Evolutionary conservation across 2,113 vertebrate genomes (phyloP), one percentile per base, ranked within the genome.

Genomic region (Ramphastos sulfuratus): DNA sequence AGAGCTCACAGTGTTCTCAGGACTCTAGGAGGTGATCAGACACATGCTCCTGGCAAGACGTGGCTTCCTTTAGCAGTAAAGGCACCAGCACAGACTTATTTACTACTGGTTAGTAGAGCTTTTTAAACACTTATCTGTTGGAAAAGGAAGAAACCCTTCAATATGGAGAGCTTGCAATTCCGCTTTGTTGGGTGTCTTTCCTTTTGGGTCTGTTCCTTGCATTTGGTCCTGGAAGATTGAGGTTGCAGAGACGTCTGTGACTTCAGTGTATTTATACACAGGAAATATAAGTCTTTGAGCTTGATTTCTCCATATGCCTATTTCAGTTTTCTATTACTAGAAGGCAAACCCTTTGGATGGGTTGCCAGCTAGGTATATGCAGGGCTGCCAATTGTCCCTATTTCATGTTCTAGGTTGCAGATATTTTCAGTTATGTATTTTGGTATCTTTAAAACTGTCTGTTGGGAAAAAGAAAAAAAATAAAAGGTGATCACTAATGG

Each of bases 251-350:
- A 66, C 94, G 96, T 95, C 92, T 97, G 95, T 85, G 92, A 80
- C 81, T 94, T 64, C 75, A 78, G 58, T 69, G 82, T 91, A 94
- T 89, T 96, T 94, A 87, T 89, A 89, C 65, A 78, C 66, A 58
- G 85, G 82, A 85, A 95, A 92, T 94, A 95, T 60, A 95, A 94
- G 50, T 54, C 83, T 84, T 71, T 74, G 92, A 85, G 85, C 91
- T 85, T 82, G 18, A 52, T 94, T 94, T 95, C 69, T 92, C 92
- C 93, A 89, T 93, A 93, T 95, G 93, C 59, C 74, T 95, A 85
- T 90, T 80, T 83, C 72, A 92, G 79, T 50, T 92, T 92, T 89
- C 95, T 97, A 95, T 97, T 96, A 92, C 95, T 97, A 95, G 96
- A 92, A 93, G 65, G 85, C 85, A 94, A 93, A 90, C 93, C 69